Conservation (phyloP, 2,888 invertebrate species). For the Lamellibrachia columna region DNA sequence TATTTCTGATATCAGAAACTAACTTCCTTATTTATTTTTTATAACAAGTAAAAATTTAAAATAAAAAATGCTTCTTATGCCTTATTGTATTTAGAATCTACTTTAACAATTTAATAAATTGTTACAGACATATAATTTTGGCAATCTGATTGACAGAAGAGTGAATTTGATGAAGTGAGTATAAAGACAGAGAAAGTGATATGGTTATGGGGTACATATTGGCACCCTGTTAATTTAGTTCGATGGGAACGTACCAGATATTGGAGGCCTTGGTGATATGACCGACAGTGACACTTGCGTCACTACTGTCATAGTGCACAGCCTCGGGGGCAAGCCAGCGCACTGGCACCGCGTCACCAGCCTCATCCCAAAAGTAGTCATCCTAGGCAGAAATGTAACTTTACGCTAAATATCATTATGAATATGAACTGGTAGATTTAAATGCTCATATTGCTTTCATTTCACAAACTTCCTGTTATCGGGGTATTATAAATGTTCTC, state of each 20-base stretch:
- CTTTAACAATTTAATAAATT: no score
- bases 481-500: neutral
- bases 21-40: no score
- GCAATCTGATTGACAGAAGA: no score
- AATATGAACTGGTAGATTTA: neutral
- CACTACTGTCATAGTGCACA: conserved; percentile 69
- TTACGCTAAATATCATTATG: neutral
- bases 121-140: no score
- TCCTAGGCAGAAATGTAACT: conserved; percentile 54
- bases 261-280: conserved; percentile 73
- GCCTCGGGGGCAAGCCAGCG: conserved; percentile 81
- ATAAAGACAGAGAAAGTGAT: no score
- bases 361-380: conserved; percentile 77
- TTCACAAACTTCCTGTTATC: neutral
- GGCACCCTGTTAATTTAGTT: neutral
- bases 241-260: conserved; percentile 73
- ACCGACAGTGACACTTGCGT: conserved; percentile 74
- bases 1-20: no score
- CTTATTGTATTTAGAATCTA: no score
- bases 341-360: conserved; percentile 74
- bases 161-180: no score
- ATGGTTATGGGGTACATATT: neutral
- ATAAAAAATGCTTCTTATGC: no score
- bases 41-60: no score
- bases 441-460: neutral